phyloP scores from a whole-genome alignment of 2,888 invertebrate genomes.

The Yponomeuta plumbellus region DNA sequence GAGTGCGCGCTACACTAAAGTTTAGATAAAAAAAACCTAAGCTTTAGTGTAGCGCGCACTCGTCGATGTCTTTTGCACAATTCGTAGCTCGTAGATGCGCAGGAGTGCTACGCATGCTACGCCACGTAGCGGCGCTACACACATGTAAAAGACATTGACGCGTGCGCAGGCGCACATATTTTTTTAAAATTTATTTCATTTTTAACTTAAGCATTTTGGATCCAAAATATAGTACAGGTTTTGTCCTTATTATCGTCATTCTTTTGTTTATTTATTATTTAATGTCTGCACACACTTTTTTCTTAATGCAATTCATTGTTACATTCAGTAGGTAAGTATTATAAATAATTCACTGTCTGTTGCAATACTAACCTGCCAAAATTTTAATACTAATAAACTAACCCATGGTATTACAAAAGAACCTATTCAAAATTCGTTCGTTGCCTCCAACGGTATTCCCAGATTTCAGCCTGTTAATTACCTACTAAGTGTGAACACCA shows the following conservation, averaged over 20 bases:
- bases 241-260: too few relatives aligned
- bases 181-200: neutral
- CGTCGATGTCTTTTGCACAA: neutral
- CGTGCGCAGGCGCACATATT: constrained; percentile 13
- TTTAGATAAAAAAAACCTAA: too few relatives aligned
- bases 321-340: too few relatives aligned
- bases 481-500: neutral
- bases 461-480: neutral
- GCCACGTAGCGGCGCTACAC: constrained; percentile 31
- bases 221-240: neutral
- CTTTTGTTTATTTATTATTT: too few relatives aligned
- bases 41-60: neutral
- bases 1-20: too few relatives aligned
- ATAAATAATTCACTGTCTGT: too few relatives aligned
- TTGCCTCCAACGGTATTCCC: neutral
- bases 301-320: too few relatives aligned
- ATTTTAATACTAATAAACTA: too few relatives aligned
- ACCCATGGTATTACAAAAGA: too few relatives aligned
- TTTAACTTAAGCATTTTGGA: neutral
- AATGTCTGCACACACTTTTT: too few relatives aligned
- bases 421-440: neutral
- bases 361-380: too few relatives aligned
- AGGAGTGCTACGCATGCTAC: constrained; percentile 19
- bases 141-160: constrained; percentile 38
- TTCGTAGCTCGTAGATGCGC: constrained; percentile 23